Percentiles rank a stretch among this genome's conserved stretches.
These are phyloP conservation scores for Pseudorasbora parva DNA, from an alignment of 2,113 vertebrate species.

Conservation along the genomic window DNA sequence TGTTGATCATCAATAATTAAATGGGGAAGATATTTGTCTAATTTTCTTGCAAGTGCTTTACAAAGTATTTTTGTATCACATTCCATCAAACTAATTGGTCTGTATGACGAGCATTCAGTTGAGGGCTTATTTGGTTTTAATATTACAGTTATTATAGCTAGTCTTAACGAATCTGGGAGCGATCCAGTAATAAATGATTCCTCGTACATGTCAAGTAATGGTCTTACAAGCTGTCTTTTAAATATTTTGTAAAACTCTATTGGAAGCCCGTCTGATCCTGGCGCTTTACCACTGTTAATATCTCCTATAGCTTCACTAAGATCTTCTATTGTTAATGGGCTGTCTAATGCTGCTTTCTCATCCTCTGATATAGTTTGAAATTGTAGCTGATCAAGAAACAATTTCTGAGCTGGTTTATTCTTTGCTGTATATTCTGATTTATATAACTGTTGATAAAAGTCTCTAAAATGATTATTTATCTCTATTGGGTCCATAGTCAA, in stretches of 20 bases:
- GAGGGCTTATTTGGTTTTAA: constrained; percentile 37
- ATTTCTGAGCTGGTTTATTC: background rate
- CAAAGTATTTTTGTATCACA: constrained; percentile 50
- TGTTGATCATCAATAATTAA: constrained; percentile 33
- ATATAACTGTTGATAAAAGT: constrained; percentile 33
- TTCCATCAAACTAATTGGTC: constrained; percentile 40
- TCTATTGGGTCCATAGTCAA: background rate
- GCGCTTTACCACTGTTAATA: too few relatives aligned
- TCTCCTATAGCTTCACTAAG: too few relatives aligned
- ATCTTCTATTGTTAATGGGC: too few relatives aligned
- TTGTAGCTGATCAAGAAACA: too few relatives aligned
- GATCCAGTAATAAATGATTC: constrained; percentile 31
- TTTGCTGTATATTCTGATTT: constrained; percentile 17
- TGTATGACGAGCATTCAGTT: constrained; percentile 25
- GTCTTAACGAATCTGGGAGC: constrained; percentile 43
- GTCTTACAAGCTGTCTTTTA: constrained; percentile 40
- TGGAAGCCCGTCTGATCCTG: constrained; percentile 38
- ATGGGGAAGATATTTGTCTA: constrained; percentile 40
- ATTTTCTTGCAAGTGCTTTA: constrained; percentile 39
- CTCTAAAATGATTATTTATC: constrained; percentile 35
- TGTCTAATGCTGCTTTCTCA: too few relatives aligned
- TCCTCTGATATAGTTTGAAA: too few relatives aligned
- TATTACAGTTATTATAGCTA: constrained; percentile 40
- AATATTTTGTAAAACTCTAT: constrained; percentile 52
- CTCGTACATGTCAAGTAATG: constrained; percentile 51